Evolutionary conservation across 2,888 invertebrate genomes (phyloP), one percentile per base, ranked within the genome.

Genomic region (Microctonus hyperodae): DNA sequence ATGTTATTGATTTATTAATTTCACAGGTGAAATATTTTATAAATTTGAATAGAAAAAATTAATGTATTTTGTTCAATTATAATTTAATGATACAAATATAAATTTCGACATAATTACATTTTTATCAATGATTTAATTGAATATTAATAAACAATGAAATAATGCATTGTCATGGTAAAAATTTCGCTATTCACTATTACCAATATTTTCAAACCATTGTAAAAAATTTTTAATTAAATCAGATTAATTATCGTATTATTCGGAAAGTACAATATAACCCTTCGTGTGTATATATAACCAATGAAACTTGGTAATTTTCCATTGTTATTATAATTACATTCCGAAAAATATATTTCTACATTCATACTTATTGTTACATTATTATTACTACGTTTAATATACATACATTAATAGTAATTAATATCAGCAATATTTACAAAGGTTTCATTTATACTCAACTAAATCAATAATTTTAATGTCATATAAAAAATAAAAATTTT

Each of bases 221-320:
- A 13, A 37, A 13, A 16, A 10, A 68, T 40, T 65, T 70, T 70
- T 66, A 70, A 69, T 70, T 66, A 68, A 65, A 64, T 68, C 35
- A 70, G 63, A 61, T 63, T 58, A 68, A 70, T 68, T 64, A 69
- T 4, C 2, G n/a, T n/a, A 37, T 37, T 37, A 65, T 56, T 58
- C 44, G 40, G 31, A 10, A 25, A 57, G 65, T 59, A 67, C 35
- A 48, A 61, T 60, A 61, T 60, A 64, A 60, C 28, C 31, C n/a
- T 22, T 16, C 23, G 51, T 31, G 55, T 50, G 28, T n/a, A 23
- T 23, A 20, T 28, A 5, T 44, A 35, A n/a, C n/a, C n/a, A 11
- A 51, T 28, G 28, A 22, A 11, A 13, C 33, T 28, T 5, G 20
- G 16, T 53, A 31, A 28, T 40, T 22, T 65, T 22, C 20, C 59